Conservation (phyloP, 2,113 vertebrate genomes). For the Pyxicephalus adspersus region DNA sequence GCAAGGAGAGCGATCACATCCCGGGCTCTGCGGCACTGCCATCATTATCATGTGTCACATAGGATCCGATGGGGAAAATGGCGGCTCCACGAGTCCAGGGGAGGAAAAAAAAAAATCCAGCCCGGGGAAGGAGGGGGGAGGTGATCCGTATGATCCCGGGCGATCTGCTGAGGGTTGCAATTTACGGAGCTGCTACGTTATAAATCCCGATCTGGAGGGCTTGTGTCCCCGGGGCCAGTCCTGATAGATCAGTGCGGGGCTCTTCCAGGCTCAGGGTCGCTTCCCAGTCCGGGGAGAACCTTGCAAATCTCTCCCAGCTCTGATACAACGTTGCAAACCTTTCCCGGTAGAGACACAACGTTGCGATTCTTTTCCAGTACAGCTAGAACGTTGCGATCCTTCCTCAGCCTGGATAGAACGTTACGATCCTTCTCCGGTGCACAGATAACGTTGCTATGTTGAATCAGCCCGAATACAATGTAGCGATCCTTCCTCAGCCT, state of each 20-base stretch:
- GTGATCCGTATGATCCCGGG: background rate
- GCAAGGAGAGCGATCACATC: conserved; percentile 62
- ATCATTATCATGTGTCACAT: conserved; percentile 74
- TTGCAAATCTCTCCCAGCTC: too few relatives aligned
- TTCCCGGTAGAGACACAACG: too few relatives aligned
- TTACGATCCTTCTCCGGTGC: too few relatives aligned
- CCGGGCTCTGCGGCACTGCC: conserved; percentile 69
- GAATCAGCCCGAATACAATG: background rate
- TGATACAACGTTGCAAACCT: too few relatives aligned
- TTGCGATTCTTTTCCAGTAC: too few relatives aligned
- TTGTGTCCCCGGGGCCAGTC: too few relatives aligned
- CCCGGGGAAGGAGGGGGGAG: conserved; percentile 16
- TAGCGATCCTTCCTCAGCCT: background rate
- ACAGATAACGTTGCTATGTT: too few relatives aligned
- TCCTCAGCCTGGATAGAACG: background rate
- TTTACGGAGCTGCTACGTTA: conserved; percentile 48
- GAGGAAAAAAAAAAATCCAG: conserved; percentile 17
- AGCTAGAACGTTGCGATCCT: background rate
- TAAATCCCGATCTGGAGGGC: conserved; percentile 53
- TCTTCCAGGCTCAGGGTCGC: conserved; percentile 59
- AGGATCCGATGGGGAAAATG: conserved; percentile 66
- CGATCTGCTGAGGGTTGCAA: conserved; percentile 62
- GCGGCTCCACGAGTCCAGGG: conserved; percentile 70
- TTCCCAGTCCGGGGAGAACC: background rate
- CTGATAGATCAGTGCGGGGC: background rate